These are phyloP conservation scores for Callopanchax toddi DNA, from an alignment of 2,113 vertebrate species.

Conservation along the genomic window DNA sequence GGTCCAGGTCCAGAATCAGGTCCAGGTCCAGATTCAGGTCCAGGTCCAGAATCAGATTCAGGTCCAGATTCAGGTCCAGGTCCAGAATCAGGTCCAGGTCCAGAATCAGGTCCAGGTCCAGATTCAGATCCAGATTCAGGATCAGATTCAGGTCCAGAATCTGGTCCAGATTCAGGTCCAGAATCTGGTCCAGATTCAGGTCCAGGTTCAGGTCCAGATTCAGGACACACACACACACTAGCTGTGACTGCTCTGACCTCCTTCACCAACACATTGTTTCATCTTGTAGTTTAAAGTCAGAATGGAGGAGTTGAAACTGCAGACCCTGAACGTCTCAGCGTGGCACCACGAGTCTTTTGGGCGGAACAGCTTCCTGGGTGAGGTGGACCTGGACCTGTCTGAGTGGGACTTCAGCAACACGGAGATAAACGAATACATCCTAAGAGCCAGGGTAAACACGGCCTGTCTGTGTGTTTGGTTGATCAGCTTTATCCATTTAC, in stretches of 20 bases:
- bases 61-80: too few relatives aligned
- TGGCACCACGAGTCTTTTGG: conserved; percentile 95
- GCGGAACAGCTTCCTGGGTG: conserved; percentile 91
- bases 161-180: too few relatives aligned
- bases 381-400: conserved; percentile 88
- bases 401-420: conserved; percentile 90
- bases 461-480: background rate
- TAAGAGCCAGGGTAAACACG: conserved; percentile 84
- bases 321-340: conserved; percentile 88
- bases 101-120: too few relatives aligned
- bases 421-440: conserved; percentile 85
- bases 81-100: too few relatives aligned
- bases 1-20: too few relatives aligned
- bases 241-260: background rate
- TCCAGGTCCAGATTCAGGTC: too few relatives aligned
- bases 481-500: background rate
- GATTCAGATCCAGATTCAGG: too few relatives aligned
- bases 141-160: too few relatives aligned
- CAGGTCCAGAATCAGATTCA: too few relatives aligned
- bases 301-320: conserved; percentile 80
- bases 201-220: too few relatives aligned
- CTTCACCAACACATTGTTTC: background rate
- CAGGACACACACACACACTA: too few relatives aligned
- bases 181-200: too few relatives aligned
- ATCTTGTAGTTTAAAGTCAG: conserved; percentile 86